phyloP scores from a whole-genome alignment of 2,797 vertebrate genomes.

The Peromyscus aztecus region DNA sequence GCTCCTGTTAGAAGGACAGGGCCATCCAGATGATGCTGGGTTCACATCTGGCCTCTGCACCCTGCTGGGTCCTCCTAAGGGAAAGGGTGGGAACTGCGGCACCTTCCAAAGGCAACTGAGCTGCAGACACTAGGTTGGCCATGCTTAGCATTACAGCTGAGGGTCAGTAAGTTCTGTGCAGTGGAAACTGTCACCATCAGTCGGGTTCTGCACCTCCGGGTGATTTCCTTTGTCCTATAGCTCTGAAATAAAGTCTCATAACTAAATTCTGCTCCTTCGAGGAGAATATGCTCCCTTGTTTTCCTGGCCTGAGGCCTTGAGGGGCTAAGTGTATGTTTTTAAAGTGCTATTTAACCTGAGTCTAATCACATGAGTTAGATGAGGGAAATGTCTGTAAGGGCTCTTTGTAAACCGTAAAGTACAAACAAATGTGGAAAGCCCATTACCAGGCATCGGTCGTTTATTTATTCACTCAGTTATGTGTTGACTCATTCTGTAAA shows the following conservation, averaged over 20 bases:
- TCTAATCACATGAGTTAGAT: constrained; percentile 53
- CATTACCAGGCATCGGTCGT: neutral
- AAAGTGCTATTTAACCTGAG: constrained; percentile 55
- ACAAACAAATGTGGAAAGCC: constrained; percentile 49
- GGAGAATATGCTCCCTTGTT: neutral
- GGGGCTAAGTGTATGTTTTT: neutral
- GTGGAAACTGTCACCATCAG: rapidly evolving
- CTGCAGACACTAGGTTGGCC: rapidly evolving
- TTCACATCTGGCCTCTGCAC: neutral
- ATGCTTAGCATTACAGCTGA: rapidly evolving
- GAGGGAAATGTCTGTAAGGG: neutral
- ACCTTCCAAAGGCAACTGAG: neutral
- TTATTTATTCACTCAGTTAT: constrained; percentile 19
- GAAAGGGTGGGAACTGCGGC: too few relatives aligned
- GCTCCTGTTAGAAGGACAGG: neutral
- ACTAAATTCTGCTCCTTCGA: neutral
- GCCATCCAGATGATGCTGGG: neutral
- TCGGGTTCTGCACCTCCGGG: rapidly evolving
- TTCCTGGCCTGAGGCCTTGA: neutral
- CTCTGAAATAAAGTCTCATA: neutral
- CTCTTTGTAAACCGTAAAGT: neutral
- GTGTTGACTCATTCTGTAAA: constrained; percentile 15
- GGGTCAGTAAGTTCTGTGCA: rapidly evolving
- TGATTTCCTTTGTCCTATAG: rapidly evolving
- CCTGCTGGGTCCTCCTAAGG: rapidly evolving